Conservation (phyloP, 2,888 invertebrate genomes). For the Anthoptus insignis region DNA sequence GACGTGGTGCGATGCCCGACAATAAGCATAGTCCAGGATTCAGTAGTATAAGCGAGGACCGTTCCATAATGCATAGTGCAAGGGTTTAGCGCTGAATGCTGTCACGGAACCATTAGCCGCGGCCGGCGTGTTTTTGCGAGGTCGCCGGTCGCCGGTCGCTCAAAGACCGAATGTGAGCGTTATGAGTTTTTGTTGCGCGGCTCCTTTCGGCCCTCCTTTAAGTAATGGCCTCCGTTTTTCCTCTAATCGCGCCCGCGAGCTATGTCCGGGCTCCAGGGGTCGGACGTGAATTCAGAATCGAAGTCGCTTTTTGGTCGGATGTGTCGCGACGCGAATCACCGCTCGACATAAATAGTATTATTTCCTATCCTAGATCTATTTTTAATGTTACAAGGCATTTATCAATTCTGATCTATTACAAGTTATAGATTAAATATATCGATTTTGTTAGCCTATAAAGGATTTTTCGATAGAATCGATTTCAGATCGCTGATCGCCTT, state of each 20-base stretch:
- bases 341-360: not conserved
- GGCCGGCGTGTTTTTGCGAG: constrained; percentile 25
- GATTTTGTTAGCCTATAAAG: no score
- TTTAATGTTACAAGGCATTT: no score
- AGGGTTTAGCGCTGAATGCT: constrained; percentile 41
- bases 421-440: no score
- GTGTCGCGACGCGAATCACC: constrained; percentile 52
- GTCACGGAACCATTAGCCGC: constrained; percentile 32
- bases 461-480: no score
- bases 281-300: constrained; percentile 55
- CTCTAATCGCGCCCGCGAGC: constrained; percentile 65
- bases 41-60: no score
- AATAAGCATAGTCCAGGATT: no score
- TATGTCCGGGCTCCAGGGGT: constrained; percentile 54
- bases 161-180: constrained; percentile 54
- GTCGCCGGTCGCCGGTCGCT: constrained; percentile 30
- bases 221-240: constrained; percentile 70
- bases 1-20: no score
- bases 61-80: constrained; percentile 33
- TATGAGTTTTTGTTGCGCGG: constrained; percentile 70
- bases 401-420: no score
- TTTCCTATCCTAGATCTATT: no score
- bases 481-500: no score
- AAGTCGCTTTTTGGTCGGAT: constrained; percentile 64
- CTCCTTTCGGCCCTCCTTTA: constrained; percentile 68